phyloP scores from a whole-genome alignment of 2,888 invertebrate species.

The Aleiodes testaceus region DNA sequence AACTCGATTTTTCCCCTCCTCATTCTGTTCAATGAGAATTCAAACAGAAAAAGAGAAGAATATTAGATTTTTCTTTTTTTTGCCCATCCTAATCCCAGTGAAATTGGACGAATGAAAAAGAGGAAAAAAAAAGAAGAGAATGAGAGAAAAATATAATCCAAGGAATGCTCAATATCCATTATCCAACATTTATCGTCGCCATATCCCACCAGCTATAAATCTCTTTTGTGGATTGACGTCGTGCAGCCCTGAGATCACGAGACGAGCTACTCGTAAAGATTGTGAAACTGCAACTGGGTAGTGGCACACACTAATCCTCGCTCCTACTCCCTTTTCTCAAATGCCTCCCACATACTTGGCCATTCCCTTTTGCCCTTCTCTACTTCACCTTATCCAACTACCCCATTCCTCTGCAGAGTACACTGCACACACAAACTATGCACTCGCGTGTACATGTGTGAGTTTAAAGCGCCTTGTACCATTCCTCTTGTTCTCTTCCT shows the following conservation, averaged over 20 bases:
- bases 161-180: slow-evolving; percentile 30
- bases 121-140: background rate
- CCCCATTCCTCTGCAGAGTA: slow-evolving; percentile 4
- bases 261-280: slow-evolving; percentile 32
- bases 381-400: background rate
- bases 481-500: slow-evolving; percentile 28
- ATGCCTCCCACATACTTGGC: slow-evolving; percentile 31
- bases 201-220: slow-evolving; percentile 21
- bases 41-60: no score
- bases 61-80: no score
- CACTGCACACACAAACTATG: slow-evolving; percentile 23
- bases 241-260: slow-evolving; percentile 17
- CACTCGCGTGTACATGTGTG: background rate
- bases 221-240: slow-evolving; percentile 30
- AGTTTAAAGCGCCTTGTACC: slow-evolving; percentile 17
- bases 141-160: slow-evolving; percentile 6
- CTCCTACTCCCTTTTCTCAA: slow-evolving; percentile 16
- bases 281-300: slow-evolving; percentile 32
- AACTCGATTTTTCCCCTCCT: no score
- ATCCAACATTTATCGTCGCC: slow-evolving; percentile 30
- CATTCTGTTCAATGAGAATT: no score
- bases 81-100: no score
- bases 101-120: background rate
- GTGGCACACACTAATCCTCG: slow-evolving; percentile 23
- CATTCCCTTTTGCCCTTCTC: slow-evolving; percentile 20